Conservation (phyloP, 1,140 invertebrate species). For the Calosoma granatense region DNA sequence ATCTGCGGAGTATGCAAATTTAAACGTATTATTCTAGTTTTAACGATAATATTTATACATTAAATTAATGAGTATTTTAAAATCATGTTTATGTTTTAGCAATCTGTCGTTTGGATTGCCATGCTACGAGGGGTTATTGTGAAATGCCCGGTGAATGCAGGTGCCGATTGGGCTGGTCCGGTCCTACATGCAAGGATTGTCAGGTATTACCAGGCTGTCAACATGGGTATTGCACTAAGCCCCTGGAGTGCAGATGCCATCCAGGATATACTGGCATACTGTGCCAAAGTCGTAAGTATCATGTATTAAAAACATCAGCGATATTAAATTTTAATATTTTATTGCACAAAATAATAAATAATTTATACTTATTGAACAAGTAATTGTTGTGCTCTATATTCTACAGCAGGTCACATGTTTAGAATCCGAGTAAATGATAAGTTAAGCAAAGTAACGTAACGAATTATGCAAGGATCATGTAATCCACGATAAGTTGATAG, state of each 20-base stretch:
- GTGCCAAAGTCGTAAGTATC: constrained; percentile 70
- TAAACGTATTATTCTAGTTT: constrained; percentile 4
- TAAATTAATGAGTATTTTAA: not conserved
- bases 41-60: constrained; percentile 5
- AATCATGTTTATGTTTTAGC: too few relatives aligned
- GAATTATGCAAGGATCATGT: too few relatives aligned
- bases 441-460: too few relatives aligned
- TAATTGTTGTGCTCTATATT: too few relatives aligned
- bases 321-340: too few relatives aligned
- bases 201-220: constrained; percentile 69
- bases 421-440: too few relatives aligned
- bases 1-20: too few relatives aligned
- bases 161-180: constrained; percentile 75
- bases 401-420: too few relatives aligned
- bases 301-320: not conserved
- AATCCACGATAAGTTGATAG: too few relatives aligned
- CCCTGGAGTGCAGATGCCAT: constrained; percentile 73
- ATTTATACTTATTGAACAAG: too few relatives aligned
- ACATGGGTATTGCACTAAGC: constrained; percentile 70
- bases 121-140: constrained; percentile 71
- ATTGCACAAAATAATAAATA: constrained; percentile 12
- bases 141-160: constrained; percentile 69
- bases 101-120: constrained; percentile 66
- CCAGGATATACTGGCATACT: constrained; percentile 80
- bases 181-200: constrained; percentile 68